These are phyloP conservation scores for Lasioglossum leucozonium DNA, from an alignment of 2,888 invertebrate species.

Conservation along the genomic window DNA sequence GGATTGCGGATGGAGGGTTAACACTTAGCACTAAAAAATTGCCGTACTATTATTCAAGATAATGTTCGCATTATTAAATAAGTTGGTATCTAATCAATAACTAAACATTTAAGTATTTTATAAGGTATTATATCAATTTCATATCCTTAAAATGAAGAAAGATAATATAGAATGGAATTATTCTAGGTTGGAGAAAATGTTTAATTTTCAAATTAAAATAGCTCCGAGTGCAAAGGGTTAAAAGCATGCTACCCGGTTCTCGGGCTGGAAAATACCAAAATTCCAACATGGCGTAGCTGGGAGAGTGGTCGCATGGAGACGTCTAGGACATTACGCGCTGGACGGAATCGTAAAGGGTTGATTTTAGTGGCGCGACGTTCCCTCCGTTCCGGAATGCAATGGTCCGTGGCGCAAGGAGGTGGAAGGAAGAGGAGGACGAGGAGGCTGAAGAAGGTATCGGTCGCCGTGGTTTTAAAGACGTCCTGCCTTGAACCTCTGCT, in stretches of 20 bases:
- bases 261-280: background rate
- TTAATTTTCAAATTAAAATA: no score
- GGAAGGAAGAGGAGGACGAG: conserved; percentile 3
- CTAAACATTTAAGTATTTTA: no score
- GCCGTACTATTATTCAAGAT: no score
- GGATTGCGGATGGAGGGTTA: background rate
- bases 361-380: conserved; percentile 75
- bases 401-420: background rate
- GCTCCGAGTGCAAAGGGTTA: no score
- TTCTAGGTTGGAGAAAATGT: no score
- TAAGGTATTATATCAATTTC: no score
- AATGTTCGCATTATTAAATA: no score
- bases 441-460: conserved; percentile 9
- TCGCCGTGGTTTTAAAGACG: background rate
- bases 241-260: background rate
- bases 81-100: no score
- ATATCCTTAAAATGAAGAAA: no score
- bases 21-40: no score
- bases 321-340: conserved; percentile 80
- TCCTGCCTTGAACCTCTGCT: conserved; percentile 57
- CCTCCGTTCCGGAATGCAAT: conserved; percentile 38
- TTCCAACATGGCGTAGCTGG: background rate
- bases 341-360: conserved; percentile 76
- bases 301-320: conserved; percentile 77
- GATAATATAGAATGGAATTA: no score